Evolutionary conservation across 2,113 vertebrate genomes (phyloP).

Genomic region (Holacanthus passer): DNA sequence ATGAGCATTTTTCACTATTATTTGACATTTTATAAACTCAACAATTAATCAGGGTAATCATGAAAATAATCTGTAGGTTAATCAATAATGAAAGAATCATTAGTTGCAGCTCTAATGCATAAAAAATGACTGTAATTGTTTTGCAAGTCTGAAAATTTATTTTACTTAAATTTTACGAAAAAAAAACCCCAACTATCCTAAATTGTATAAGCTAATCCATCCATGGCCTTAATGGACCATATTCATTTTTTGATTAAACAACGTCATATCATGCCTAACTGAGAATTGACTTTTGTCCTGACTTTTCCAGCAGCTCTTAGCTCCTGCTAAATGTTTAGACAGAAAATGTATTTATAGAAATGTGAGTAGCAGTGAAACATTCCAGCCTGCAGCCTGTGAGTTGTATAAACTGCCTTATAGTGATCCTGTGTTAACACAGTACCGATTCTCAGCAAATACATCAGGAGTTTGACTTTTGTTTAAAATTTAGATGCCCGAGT

Average conservation of each 20-base stretch:
- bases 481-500: not conserved
- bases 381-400: slow-evolving; percentile 6
- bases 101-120: too few relatives aligned
- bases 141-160: not conserved
- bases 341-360: not conserved
- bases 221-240: not conserved
- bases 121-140: too few relatives aligned
- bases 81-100: too few relatives aligned
- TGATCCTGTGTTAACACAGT: not conserved
- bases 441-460: not conserved
- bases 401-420: not conserved
- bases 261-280: not conserved
- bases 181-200: not conserved
- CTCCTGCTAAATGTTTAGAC: not conserved
- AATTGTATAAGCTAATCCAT: not conserved
- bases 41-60: too few relatives aligned
- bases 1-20: too few relatives aligned
- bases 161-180: not conserved
- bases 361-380: not conserved
- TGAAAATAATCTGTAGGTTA: too few relatives aligned
- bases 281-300: not conserved
- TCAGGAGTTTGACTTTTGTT: not conserved
- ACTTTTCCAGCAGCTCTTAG: too few relatives aligned
- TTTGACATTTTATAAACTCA: too few relatives aligned
- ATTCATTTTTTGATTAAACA: not conserved